These are phyloP conservation scores for Mastomys coucha DNA, from an alignment of 2,113 vertebrate species.

Conservation along the genomic window DNA sequence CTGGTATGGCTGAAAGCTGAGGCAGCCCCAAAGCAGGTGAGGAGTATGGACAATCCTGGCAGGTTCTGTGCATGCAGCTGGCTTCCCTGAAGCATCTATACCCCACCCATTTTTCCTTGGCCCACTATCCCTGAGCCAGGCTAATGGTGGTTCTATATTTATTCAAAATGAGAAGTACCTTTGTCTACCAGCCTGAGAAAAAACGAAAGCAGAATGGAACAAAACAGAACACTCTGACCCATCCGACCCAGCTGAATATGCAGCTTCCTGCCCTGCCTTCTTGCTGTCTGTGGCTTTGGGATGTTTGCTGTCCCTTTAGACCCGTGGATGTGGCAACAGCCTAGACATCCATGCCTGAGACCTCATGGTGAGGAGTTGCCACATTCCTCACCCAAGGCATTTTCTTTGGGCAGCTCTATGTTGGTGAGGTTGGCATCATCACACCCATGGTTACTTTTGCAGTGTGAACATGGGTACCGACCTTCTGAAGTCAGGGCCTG, in stretches of 20 bases:
- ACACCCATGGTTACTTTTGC: neutral
- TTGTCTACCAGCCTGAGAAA: conserved; percentile 40
- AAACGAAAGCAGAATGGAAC: conserved; percentile 34
- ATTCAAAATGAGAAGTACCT: conserved; percentile 50
- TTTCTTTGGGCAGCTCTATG: neutral
- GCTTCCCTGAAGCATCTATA: neutral
- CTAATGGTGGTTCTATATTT: neutral
- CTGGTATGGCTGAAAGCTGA: conserved; percentile 58
- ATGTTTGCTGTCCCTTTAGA: neutral
- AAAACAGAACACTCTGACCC: neutral
- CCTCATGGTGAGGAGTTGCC: neutral
- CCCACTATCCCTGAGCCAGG: neutral
- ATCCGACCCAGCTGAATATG: neutral
- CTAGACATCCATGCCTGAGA: neutral
- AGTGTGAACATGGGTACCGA: neutral
- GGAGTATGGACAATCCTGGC: neutral
- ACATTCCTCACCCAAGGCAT: neutral
- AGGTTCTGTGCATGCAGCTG: neutral
- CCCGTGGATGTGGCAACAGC: neutral
- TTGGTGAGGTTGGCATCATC: neutral
- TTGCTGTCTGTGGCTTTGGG: neutral
- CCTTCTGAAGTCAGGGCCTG: neutral
- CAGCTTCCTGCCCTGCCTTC: neutral
- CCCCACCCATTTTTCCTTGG: neutral
- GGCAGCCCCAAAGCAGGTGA: conserved; percentile 61